These are phyloP conservation scores for Cettia cetti DNA, from an alignment of 2,113 vertebrate species.

Conservation along the genomic window DNA sequence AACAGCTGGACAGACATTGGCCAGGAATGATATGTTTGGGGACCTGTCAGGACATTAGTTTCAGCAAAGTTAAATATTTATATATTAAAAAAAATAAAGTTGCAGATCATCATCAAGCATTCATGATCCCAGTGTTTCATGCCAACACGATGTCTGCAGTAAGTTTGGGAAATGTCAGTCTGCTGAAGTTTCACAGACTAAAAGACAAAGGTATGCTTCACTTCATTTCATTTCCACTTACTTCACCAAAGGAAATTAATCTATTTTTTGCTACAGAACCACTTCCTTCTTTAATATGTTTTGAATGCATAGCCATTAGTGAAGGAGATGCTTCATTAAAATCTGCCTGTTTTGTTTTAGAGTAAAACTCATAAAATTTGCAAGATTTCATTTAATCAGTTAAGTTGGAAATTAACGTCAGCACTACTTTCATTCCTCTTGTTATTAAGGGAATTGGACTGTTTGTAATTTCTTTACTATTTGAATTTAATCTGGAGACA, in stretches of 20 bases:
- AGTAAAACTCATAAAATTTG: background rate
- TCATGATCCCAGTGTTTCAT: background rate
- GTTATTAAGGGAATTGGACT: background rate
- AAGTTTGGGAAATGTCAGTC: background rate
- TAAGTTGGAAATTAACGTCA: background rate
- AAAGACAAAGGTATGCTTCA: background rate
- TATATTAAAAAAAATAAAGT: background rate
- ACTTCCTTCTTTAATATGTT: background rate
- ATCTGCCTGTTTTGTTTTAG: slow-evolving; percentile 9
- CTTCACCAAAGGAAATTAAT: background rate
- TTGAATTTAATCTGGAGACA: background rate
- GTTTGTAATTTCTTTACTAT: background rate
- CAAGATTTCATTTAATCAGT: slow-evolving; percentile 5
- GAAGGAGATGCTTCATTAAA: slow-evolving; percentile 7
- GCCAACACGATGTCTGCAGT: background rate
- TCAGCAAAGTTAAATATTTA: background rate
- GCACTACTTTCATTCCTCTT: background rate
- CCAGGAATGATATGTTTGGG: background rate
- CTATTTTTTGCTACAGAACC: background rate
- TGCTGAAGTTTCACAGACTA: background rate
- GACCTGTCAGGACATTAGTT: background rate
- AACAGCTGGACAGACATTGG: background rate
- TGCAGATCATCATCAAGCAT: background rate
- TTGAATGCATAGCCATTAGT: background rate
- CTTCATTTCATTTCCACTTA: background rate